A percentile compares a stretch with the other conserved stretches of the same genome.
These are phyloP conservation scores for Notiomystis cincta DNA, from an alignment of 2,113 vertebrate genomes.

Conservation along the genomic window DNA sequence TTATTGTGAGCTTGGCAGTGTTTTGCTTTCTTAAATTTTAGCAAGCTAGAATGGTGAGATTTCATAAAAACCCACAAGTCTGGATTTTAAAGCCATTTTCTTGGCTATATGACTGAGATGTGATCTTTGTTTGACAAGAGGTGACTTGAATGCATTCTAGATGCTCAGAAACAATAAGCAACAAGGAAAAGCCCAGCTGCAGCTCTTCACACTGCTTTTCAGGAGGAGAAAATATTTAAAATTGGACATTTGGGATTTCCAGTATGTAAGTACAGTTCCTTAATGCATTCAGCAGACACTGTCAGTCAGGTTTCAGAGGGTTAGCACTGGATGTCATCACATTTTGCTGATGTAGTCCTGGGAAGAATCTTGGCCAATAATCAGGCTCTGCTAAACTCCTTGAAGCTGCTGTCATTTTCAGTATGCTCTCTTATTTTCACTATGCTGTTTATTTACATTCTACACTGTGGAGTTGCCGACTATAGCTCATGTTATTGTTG, in stretches of 20 bases:
- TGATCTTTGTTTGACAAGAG: not conserved
- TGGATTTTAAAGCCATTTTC: not conserved
- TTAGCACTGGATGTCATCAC: not conserved
- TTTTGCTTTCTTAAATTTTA: conserved; percentile 5
- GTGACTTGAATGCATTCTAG: not conserved
- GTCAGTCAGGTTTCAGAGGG: not conserved
- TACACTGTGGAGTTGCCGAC: not conserved
- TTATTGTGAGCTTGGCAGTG: not conserved
- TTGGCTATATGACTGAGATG: not conserved
- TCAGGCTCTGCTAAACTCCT: not conserved
- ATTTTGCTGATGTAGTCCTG: not conserved
- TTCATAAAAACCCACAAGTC: not conserved
- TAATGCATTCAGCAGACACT: not conserved
- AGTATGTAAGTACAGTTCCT: not conserved
- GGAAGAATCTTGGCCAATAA: not conserved
- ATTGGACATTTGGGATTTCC: not conserved
- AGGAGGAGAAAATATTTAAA: not conserved
- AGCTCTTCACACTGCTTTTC: not conserved
- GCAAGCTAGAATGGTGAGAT: not conserved
- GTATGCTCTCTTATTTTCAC: not conserved
- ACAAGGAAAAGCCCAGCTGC: not conserved
- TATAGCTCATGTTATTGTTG: not conserved
- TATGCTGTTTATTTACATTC: not conserved
- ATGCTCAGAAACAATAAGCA: not conserved
- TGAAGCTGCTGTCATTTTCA: not conserved